A percentile compares a stretch with the other conserved stretches of the same genome.
Evolutionary conservation across 2,113 vertebrate genomes (phyloP).

Genomic region (Phyllopteryx taeniolatus): DNA sequence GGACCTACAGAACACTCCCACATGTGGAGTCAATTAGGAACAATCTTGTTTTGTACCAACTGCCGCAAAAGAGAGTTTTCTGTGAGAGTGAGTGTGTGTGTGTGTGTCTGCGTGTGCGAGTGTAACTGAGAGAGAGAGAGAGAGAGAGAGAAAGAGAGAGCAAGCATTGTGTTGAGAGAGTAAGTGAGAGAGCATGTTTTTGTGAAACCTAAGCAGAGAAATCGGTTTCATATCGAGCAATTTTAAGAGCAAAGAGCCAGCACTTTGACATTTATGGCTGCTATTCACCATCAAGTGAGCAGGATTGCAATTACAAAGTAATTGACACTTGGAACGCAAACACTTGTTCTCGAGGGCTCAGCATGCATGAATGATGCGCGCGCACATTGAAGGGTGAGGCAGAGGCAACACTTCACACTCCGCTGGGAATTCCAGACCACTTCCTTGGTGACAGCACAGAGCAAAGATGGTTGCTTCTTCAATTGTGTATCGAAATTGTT

Average conservation of each 20-base stretch:
- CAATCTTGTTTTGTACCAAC: conserved; percentile 81
- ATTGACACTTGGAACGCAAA: conserved; percentile 29
- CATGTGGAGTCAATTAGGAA: conserved; percentile 84
- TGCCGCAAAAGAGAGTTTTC: conserved; percentile 73
- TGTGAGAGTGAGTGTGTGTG: conserved; percentile 44
- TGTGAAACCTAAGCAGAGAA: conserved; percentile 41
- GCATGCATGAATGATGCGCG: conserved; percentile 32
- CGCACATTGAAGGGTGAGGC: conserved; percentile 27
- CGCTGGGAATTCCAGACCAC: conserved; percentile 48
- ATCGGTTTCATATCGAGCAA: conserved; percentile 50
- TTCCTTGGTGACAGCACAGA: conserved; percentile 57
- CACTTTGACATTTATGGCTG: conserved; percentile 27
- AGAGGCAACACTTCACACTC: conserved; percentile 24
- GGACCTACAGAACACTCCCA: conserved; percentile 76
- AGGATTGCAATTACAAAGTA: conserved; percentile 22
- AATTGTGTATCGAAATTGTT: conserved; percentile 57
- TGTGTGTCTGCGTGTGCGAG: conserved; percentile 21
- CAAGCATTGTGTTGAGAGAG: conserved; percentile 14
- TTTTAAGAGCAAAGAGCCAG: conserved; percentile 34
- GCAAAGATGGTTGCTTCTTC: conserved; percentile 64
- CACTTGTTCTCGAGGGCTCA: conserved; percentile 17
- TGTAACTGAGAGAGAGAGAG: conserved; percentile 15
- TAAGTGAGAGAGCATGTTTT: conserved; percentile 49
- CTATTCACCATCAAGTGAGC: conserved; percentile 50
- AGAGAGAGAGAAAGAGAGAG: conserved; percentile 18